A percentile compares a stretch with the other conserved stretches of the same genome.
phyloP scores from a whole-genome alignment of 2,113 vertebrate genomes.

The Oncorhynchus masou region DNA sequence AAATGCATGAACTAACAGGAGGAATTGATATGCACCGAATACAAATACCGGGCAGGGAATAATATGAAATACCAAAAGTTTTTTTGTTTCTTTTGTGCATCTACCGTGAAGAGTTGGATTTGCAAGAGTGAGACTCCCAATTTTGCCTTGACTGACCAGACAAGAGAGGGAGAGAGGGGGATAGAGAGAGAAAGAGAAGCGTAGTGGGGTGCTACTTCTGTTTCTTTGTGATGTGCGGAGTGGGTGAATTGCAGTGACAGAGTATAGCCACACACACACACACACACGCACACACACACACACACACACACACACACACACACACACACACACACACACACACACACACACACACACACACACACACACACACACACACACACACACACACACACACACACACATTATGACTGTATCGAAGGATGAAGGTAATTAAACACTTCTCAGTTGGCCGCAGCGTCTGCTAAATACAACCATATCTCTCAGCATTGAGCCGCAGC shows the following conservation, averaged over 20 bases:
- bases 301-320: no score
- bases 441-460: conserved; percentile 79
- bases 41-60: conserved; percentile 68
- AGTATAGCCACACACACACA: conserved; percentile 55
- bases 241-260: conserved; percentile 76
- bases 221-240: conserved; percentile 74
- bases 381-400: conserved; percentile 7
- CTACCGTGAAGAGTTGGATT: conserved; percentile 72
- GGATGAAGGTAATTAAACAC: conserved; percentile 82
- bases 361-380: no score
- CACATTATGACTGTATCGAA: conserved; percentile 66
- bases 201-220: conserved; percentile 51
- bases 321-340: no score
- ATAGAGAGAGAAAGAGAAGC: neutral
- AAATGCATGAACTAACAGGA: conserved; percentile 72
- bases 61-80: conserved; percentile 73
- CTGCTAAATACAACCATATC: conserved; percentile 81
- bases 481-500: conserved; percentile 72
- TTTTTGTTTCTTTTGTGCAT: conserved; percentile 54
- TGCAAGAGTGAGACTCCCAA: conserved; percentile 71
- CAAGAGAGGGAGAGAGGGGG: conserved; percentile 24
- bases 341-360: no score
- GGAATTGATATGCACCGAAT: conserved; percentile 73
- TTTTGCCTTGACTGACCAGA: conserved; percentile 79
- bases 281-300: no score